Evolutionary conservation across 2,113 vertebrate species (phyloP).

Genomic region (Varanus salvator): DNA sequence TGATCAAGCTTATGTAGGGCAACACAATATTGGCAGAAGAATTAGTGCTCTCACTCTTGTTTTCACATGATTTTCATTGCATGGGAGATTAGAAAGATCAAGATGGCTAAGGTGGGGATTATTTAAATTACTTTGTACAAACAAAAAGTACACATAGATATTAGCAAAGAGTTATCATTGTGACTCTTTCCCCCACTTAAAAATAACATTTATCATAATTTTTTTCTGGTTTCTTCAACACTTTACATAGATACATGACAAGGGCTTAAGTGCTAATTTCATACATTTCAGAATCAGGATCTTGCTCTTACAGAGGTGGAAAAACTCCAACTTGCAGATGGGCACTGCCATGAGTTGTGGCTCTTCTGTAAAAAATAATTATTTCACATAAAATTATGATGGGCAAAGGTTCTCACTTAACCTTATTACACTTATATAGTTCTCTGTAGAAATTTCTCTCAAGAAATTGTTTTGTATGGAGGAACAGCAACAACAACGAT

Average conservation of each 20-base stretch:
- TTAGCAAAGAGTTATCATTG: not conserved
- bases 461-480: not conserved
- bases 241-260: not conserved
- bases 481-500: no score
- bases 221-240: not conserved
- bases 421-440: not conserved
- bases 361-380: not conserved
- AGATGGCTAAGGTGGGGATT: not conserved
- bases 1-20: no score
- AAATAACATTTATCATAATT: not conserved
- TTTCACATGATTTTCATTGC: no score
- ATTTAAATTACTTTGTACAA: not conserved
- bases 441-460: not conserved
- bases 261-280: not conserved
- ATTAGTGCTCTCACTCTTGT: no score
- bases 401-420: not conserved
- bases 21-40: no score
- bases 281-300: not conserved
- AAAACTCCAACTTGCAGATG: not conserved
- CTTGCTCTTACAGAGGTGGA: not conserved
- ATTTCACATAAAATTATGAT: not conserved
- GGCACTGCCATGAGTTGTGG: not conserved
- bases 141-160: not conserved
- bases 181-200: not conserved
- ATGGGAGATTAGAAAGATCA: no score